phyloP scores from a whole-genome alignment of 2,113 vertebrate genomes.

The Chaetodon trifascialis region DNA sequence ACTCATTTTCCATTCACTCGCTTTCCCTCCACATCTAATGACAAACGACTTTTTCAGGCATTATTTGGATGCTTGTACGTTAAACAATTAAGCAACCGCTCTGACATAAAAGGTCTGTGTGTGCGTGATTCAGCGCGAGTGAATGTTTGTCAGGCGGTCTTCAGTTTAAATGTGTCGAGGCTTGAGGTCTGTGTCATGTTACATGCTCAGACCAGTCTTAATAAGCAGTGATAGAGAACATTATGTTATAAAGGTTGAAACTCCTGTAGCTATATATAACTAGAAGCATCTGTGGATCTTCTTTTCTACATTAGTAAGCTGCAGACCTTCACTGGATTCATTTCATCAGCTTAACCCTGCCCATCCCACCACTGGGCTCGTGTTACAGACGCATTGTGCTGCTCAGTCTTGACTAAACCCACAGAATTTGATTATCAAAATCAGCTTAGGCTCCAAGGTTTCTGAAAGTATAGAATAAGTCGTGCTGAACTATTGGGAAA shows the following conservation, averaged over 20 bases:
- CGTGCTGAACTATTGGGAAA: not conserved
- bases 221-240: too few relatives aligned
- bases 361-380: too few relatives aligned
- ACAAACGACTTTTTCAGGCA: not conserved
- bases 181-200: not conserved
- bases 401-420: not conserved
- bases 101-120: not conserved
- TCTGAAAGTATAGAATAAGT: not conserved
- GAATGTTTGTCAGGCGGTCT: not conserved
- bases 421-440: not conserved
- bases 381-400: not conserved
- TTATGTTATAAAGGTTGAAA: too few relatives aligned
- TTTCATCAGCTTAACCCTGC: not conserved
- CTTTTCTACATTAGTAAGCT: not conserved
- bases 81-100: not conserved
- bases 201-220: not conserved
- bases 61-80: not conserved
- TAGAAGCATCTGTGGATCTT: too few relatives aligned
- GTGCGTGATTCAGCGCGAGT: not conserved
- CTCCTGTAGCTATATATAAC: too few relatives aligned
- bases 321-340: not conserved
- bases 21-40: not conserved
- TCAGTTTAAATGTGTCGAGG: not conserved
- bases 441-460: not conserved
- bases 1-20: conserved; percentile 29